Evolutionary conservation across 2,888 invertebrate species (phyloP).

Genomic region (Argyra leucocephala): DNA sequence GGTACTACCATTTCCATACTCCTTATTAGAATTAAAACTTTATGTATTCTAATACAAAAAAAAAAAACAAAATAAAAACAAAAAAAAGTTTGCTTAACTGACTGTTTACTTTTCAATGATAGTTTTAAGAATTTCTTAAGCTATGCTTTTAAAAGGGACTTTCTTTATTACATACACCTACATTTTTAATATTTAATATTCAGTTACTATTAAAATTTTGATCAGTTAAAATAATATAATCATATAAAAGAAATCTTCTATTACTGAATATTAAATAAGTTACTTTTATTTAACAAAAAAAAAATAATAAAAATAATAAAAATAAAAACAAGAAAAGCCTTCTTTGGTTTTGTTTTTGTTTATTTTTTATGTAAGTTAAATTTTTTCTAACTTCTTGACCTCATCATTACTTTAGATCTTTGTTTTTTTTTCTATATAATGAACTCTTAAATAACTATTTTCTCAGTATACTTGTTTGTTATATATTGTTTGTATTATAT

Average conservation of each 20-base stretch:
- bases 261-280: not conserved
- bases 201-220: not conserved
- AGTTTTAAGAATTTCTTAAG: too few relatives aligned
- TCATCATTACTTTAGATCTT: not conserved
- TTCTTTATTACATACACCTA: not conserved
- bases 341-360: too few relatives aligned
- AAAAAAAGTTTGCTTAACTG: too few relatives aligned
- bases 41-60: too few relatives aligned
- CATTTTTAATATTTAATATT: not conserved
- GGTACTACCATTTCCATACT: not conserved
- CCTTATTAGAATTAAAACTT: not conserved
- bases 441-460: conserved; percentile 1
- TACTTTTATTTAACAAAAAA: not conserved
- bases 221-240: not conserved
- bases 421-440: not conserved
- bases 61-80: too few relatives aligned
- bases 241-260: not conserved
- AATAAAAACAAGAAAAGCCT: too few relatives aligned
- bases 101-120: too few relatives aligned
- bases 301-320: too few relatives aligned
- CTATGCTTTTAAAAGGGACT: too few relatives aligned
- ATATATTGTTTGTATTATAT: too few relatives aligned
- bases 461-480: too few relatives aligned
- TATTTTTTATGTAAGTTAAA: not conserved
- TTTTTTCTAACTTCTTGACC: not conserved